phyloP scores from a whole-genome alignment of 2,888 invertebrate genomes.

The Napeogenes sylphis region DNA sequence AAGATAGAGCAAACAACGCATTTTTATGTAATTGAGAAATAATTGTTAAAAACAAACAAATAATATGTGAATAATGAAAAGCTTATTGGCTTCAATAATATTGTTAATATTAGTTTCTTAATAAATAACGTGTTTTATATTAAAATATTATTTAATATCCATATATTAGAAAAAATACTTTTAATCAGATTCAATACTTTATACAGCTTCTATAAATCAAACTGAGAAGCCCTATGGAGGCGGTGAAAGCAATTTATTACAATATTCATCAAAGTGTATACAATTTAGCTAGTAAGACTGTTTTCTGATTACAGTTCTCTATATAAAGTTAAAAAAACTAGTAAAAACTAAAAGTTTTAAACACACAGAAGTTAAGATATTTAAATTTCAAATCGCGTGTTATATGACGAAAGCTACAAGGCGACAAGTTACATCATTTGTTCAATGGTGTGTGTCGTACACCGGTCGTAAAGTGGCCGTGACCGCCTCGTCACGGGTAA shows the following conservation, averaged over 20 bases:
- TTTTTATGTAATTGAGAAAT: too few relatives aligned
- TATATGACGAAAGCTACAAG: slow-evolving; percentile 3
- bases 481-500: slow-evolving; percentile 18
- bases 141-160: background rate
- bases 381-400: background rate
- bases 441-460: slow-evolving; percentile 14
- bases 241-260: slow-evolving; percentile 31
- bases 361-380: background rate
- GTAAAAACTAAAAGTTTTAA: background rate
- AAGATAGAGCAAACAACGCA: too few relatives aligned
- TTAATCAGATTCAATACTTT: slow-evolving; percentile 25
- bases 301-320: too few relatives aligned
- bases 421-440: slow-evolving; percentile 10
- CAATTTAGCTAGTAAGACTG: background rate
- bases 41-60: too few relatives aligned
- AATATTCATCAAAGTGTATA: slow-evolving; percentile 9
- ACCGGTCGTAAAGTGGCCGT: slow-evolving; percentile 21
- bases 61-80: too few relatives aligned
- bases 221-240: slow-evolving; percentile 34
- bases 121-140: too few relatives aligned
- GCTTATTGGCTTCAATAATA: too few relatives aligned
- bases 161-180: background rate
- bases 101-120: too few relatives aligned
- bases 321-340: too few relatives aligned
- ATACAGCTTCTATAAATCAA: slow-evolving; percentile 33